A percentile compares a stretch with the other conserved stretches of the same genome.
Evolutionary conservation across 2,888 invertebrate species (phyloP).

Genomic region (Subacronicta megacephala): DNA sequence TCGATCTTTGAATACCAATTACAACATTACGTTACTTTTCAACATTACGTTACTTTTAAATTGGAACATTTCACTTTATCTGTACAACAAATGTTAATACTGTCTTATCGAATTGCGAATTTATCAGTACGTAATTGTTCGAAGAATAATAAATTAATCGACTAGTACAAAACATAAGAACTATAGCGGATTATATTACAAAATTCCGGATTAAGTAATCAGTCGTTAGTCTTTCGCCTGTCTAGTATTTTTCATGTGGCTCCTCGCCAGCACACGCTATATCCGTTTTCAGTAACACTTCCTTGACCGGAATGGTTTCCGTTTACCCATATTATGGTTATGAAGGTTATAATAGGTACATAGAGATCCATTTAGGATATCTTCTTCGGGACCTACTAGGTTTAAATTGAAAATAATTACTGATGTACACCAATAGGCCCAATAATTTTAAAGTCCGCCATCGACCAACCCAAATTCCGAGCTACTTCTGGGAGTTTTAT

Average conservation of each 20-base stretch:
- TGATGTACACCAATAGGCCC: no score
- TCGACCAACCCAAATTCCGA: no score
- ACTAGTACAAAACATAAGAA: slow-evolving; percentile 5
- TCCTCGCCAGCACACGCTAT: slow-evolving; percentile 46
- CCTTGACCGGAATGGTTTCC: slow-evolving; percentile 40
- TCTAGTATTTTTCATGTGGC: slow-evolving; percentile 60
- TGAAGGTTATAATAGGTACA: no score
- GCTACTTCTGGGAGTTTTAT: no score
- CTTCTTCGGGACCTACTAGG: no score
- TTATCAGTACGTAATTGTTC: slow-evolving; percentile 7
- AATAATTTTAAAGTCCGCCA: no score
- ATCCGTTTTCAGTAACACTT: slow-evolving; percentile 39
- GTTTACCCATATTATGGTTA: slow-evolving; percentile 14
- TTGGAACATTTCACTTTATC: neutral
- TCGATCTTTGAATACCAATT: neutral
- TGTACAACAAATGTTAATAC: neutral
- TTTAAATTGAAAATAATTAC: no score
- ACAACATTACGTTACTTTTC: slow-evolving; percentile 1
- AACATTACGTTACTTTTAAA: slow-evolving; percentile 1
- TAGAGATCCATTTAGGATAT: no score
- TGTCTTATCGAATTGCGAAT: neutral
- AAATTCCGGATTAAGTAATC: slow-evolving; percentile 50
- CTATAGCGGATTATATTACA: slow-evolving; percentile 26
- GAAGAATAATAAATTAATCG: slow-evolving; percentile 6
- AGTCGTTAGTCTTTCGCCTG: slow-evolving; percentile 61